Evolutionary conservation across 2,888 invertebrate genomes (phyloP), one percentile per base, ranked within the genome.

Genomic region (Folsomia manolachei): DNA sequence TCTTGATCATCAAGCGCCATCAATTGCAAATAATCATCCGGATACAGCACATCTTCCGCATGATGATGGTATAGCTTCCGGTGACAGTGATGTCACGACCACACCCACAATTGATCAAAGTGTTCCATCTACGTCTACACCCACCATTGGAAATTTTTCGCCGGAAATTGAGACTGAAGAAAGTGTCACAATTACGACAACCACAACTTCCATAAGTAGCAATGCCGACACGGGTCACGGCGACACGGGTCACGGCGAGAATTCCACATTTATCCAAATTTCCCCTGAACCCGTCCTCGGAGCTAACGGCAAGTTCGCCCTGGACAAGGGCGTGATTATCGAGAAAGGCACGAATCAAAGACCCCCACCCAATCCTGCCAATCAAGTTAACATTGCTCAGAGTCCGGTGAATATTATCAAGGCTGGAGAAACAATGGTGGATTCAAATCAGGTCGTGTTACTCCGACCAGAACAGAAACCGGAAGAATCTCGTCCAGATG

Each of bases 291-390:
- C 74, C 14, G 76, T 73, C 1, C 61, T 63, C 51, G 76, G 76
- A 19, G 71, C 72, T 27, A 76, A 76, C 68, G 76, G 76, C 39
- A 76, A 76, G 56, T 76, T 76, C 69, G 74, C 76, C 24, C 51
- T 74, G 27, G 72, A 72, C 56, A 73, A 74, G 63, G 76, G 74
- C 27, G 70, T 76, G 71, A 60, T 69, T 62, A 74, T 76, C 68
- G 69, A 73, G 72, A 74, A 68, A 60, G 67, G 71, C 64, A 73
- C 73, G 63, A 74, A 65, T n/a, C n/a, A n/a, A n/a, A n/a, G n/a
- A n/a, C n/a, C n/a, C n/a, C n/a, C n/a, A n/a, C 69, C 71, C 53
- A 63, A 27, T 61, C 52, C 53, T 64, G 65, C 74, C 61, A 21
- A 63, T 68, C 56, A 52, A 52, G 61, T 26, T 51, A 60, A 19